Percentiles rank a stretch among this genome's conserved stretches.
Conservation (phyloP, 2,888 invertebrate species). For the Lasioglossum figueresi region DNA sequence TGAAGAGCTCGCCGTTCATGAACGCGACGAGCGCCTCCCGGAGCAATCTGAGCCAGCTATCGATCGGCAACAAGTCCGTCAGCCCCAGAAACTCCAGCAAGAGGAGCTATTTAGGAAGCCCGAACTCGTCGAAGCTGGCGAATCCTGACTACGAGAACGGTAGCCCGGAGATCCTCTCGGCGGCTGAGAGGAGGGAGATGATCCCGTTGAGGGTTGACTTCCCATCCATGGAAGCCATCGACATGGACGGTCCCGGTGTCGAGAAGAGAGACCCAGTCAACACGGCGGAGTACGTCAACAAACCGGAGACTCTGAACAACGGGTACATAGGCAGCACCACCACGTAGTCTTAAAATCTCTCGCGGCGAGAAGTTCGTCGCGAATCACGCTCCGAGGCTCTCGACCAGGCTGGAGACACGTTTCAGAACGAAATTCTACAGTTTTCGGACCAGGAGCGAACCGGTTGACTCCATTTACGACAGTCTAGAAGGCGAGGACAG, state of each 20-base stretch:
- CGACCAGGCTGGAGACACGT: background rate
- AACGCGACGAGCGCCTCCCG: conserved; percentile 73
- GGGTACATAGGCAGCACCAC: conserved; percentile 80
- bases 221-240: conserved; percentile 75
- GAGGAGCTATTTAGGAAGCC: conserved; percentile 67
- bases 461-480: background rate
- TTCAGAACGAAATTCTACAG: background rate
- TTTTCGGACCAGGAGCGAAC: background rate
- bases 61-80: conserved; percentile 73
- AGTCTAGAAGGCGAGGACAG: background rate
- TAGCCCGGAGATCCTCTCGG: conserved; percentile 75
- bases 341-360: conserved; percentile 73
- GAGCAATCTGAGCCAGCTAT: conserved; percentile 75
- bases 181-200: conserved; percentile 67
- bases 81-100: conserved; percentile 76
- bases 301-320: conserved; percentile 79
- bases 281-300: conserved; percentile 72
- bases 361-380: background rate
- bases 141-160: conserved; percentile 81
- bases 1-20: conserved; percentile 78
- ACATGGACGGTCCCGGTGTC: conserved; percentile 64
- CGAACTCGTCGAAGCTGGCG: conserved; percentile 59
- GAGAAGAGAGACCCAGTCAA: conserved; percentile 66
- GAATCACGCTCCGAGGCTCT: background rate
- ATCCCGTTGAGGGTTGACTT: conserved; percentile 73